Evolutionary conservation across 2,797 vertebrate genomes (phyloP).

Genomic region (Gambusia yucatana): DNA sequence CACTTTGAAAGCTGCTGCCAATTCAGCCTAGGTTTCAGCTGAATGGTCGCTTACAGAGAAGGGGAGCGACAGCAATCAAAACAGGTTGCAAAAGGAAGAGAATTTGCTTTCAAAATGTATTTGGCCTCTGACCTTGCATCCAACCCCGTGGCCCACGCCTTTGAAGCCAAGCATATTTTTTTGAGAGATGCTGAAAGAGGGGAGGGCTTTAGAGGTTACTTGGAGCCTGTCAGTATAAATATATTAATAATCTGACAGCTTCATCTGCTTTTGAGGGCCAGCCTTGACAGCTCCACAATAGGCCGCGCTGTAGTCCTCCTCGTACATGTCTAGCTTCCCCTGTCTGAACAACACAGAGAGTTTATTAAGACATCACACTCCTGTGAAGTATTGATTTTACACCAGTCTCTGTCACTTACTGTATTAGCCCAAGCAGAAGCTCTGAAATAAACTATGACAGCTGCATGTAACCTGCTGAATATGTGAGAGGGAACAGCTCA

Average conservation of each 20-base stretch:
- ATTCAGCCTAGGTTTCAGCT: slow-evolving; percentile 93
- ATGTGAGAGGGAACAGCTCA: slow-evolving; percentile 56
- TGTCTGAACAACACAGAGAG: slow-evolving; percentile 81
- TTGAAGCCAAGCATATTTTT: slow-evolving; percentile 82
- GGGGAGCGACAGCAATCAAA: slow-evolving; percentile 88
- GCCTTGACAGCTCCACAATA: slow-evolving; percentile 86
- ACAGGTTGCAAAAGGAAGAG: slow-evolving; percentile 89
- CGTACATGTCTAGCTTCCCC: slow-evolving; percentile 78
- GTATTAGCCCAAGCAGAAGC: slow-evolving; percentile 71
- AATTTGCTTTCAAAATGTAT: slow-evolving; percentile 88
- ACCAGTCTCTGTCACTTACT: slow-evolving; percentile 79
- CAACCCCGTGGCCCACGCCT: slow-evolving; percentile 78
- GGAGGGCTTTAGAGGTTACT: slow-evolving; percentile 70
- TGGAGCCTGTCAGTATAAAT: slow-evolving; percentile 83
- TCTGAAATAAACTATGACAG: slow-evolving; percentile 75
- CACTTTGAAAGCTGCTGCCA: slow-evolving; percentile 91
- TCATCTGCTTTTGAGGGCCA: slow-evolving; percentile 86
- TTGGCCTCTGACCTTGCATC: slow-evolving; percentile 81
- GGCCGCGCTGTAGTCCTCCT: slow-evolving; percentile 79
- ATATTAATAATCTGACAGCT: slow-evolving; percentile 90
- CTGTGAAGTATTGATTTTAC: slow-evolving; percentile 83
- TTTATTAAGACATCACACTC: slow-evolving; percentile 87
- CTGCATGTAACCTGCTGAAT: slow-evolving; percentile 73
- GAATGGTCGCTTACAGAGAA: slow-evolving; percentile 88
- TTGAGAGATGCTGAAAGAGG: slow-evolving; percentile 77